Base-by-base conservation (phyloP, 2,888 invertebrate species). In the Mythimna ferrago region DNA sequence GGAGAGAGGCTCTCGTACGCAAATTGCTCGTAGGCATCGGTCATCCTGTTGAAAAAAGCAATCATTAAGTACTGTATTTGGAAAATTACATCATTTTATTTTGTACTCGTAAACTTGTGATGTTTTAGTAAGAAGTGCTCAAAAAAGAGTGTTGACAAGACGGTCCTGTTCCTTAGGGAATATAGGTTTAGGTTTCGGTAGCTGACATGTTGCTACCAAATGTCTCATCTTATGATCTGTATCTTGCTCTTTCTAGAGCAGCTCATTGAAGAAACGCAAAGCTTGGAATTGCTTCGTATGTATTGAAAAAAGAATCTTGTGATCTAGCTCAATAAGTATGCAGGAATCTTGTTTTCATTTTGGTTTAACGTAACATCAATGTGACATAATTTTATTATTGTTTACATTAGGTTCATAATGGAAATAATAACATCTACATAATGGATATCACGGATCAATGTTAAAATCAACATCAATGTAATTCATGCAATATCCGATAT, bases 1-100 rank as follows among this genome's bases (percentile, higher is more conserved):
- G 95, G 96, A 21, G 94, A 93, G 88, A 94, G 90, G 88, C 92
- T 96, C 91, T 93, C 96, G 92, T 95, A 95, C 66, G 92, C 90
- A 73, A 92, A 93, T 61, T 94, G 94, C 72, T 96, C 96, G 88
- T 95, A 96, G 69, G 93, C 93, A 78, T 96, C 96, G 74, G 94
- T 92, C 89, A 96, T 89, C 88, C 96, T 96, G 86, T 62, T 53
- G 76, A 86, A 51, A 86, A 48, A 64, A 71, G 38, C 5, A 57
- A 51, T 41, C 3, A 53, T 53, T 26, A 26, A 26, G 26, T 53
- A 53, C 14, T 14, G 10, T 56, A 4, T 61, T 16, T 58, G 41
- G 41, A 69, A 38, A 26, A 11, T n/a, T 19, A 2, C 14, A 58
- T 21, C 10, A 38, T 32, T 32, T 32, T 63, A 35, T 32, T 57